phyloP scores from a whole-genome alignment of 2,888 invertebrate species.

The Euphydryas editha region DNA sequence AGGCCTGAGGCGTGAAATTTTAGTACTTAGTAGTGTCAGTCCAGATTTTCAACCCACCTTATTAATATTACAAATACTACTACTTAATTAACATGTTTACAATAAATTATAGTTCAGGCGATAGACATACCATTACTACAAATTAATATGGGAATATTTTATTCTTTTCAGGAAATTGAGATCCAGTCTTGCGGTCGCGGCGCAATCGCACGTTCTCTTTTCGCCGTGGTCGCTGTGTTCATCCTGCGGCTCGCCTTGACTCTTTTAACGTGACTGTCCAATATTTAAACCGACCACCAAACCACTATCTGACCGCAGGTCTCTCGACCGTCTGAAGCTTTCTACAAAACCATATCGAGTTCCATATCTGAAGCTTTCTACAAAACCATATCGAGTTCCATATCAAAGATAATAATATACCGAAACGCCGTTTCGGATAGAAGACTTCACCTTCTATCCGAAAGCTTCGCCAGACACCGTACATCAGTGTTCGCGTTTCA shows the following conservation, averaged over 20 bases:
- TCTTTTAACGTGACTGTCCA: constrained; percentile 71
- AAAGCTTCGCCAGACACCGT: constrained; percentile 58
- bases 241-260: constrained; percentile 52
- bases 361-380: constrained; percentile 46
- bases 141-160: not conserved
- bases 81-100: no score
- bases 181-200: constrained; percentile 86
- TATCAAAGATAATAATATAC: constrained; percentile 41
- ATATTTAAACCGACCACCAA: constrained; percentile 39
- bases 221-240: constrained; percentile 54
- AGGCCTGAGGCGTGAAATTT: no score
- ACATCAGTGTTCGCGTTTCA: constrained; percentile 54
- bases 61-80: no score
- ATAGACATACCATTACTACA: not conserved
- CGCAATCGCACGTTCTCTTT: constrained; percentile 53
- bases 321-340: constrained; percentile 43
- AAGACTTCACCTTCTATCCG: constrained; percentile 33
- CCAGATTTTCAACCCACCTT: no score
- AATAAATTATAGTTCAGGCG: no score
- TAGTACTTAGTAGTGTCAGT: no score
- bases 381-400: constrained; percentile 44
- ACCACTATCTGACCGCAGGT: constrained; percentile 38
- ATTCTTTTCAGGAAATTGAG: constrained; percentile 83
- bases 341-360: constrained; percentile 43
- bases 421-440: constrained; percentile 26